Percentiles rank a stretch among this genome's conserved stretches.
phyloP scores from a whole-genome alignment of 2,113 vertebrate species.

The Emydocephalus ijimae region DNA sequence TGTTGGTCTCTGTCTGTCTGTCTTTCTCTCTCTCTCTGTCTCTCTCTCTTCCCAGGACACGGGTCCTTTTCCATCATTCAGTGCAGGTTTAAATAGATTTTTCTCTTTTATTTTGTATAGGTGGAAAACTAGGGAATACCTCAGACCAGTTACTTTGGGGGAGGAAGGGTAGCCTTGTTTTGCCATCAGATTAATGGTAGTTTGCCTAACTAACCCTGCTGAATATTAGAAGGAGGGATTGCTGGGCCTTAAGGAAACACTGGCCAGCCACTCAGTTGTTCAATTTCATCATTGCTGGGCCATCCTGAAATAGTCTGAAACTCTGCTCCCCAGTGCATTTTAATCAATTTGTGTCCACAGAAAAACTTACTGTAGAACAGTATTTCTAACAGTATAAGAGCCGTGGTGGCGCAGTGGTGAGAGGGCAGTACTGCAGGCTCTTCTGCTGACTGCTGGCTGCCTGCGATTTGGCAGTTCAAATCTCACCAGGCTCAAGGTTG shows the following conservation, averaged over 20 bases:
- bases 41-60: background rate
- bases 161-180: background rate
- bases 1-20: too few species aligned
- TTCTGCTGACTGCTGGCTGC: too few species aligned
- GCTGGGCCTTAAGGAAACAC: background rate
- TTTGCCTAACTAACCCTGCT: background rate
- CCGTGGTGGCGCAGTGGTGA: too few species aligned
- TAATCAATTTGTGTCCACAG: background rate
- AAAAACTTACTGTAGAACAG: background rate
- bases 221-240: background rate
- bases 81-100: background rate
- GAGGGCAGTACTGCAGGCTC: too few species aligned
- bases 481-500: too few species aligned
- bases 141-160: background rate
- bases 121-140: background rate
- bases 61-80: background rate
- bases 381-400: too few species aligned
- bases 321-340: background rate
- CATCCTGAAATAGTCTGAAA: background rate
- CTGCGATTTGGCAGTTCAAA: too few species aligned
- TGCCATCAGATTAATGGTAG: background rate
- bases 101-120: background rate
- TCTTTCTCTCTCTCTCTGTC: background rate
- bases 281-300: background rate
- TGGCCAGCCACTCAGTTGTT: background rate